Evolutionary conservation across 2,797 vertebrate species (phyloP).

Genomic region (Anas bahamensis): DNA sequence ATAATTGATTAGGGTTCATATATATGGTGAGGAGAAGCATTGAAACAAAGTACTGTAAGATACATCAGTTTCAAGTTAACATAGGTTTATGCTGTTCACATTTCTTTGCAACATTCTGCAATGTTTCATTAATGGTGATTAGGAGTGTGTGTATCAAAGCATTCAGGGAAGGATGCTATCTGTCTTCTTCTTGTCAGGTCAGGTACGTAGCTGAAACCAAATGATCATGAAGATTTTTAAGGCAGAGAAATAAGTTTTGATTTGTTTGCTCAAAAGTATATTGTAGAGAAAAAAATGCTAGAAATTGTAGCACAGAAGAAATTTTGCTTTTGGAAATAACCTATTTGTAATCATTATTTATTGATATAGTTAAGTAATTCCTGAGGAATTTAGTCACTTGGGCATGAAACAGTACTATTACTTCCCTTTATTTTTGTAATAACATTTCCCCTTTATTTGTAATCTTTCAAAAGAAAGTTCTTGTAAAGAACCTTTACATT

Average conservation of each 20-base stretch:
- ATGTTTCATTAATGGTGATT: background rate
- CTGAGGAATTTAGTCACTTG: background rate
- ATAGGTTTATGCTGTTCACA: background rate
- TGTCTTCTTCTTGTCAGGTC: background rate
- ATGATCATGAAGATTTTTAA: background rate
- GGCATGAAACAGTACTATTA: background rate
- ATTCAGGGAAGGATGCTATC: background rate
- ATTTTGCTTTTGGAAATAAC: background rate
- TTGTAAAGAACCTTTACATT: background rate
- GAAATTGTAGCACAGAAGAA: background rate
- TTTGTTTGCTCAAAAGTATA: background rate
- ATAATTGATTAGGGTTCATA: background rate
- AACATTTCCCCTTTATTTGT: background rate
- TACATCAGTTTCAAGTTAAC: background rate
- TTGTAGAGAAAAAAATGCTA: background rate
- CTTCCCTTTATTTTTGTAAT: background rate
- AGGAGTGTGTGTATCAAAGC: background rate
- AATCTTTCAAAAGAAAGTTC: background rate
- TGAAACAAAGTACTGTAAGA: background rate
- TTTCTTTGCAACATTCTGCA: background rate
- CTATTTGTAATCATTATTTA: too few species aligned
- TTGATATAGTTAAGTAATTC: background rate
- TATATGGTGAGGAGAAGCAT: background rate
- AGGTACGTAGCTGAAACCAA: background rate
- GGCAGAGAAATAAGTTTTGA: background rate